Percentiles rank a stretch among this genome's conserved stretches.
Evolutionary conservation across 2,888 invertebrate genomes (phyloP).

Genomic region (Watsonalla binaria): DNA sequence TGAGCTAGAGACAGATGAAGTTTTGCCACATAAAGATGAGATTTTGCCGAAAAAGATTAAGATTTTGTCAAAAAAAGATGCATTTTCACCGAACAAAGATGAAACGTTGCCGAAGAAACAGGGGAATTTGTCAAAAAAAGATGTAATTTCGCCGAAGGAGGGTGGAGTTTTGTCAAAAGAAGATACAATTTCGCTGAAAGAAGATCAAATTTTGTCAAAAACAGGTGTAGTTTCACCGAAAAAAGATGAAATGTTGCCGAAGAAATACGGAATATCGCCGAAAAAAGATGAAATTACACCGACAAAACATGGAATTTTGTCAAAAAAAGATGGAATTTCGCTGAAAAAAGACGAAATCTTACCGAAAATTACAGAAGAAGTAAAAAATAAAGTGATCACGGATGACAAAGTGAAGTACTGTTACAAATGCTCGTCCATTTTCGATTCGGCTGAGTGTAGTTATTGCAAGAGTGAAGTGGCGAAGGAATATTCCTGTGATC

Average conservation of each 20-base stretch:
- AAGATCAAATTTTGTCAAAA: background rate
- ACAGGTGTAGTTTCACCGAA: slow-evolving; percentile 13
- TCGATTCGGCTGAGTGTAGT: slow-evolving; percentile 34
- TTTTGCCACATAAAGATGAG: slow-evolving; percentile 6
- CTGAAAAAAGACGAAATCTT: too few species aligned
- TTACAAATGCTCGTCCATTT: slow-evolving; percentile 40
- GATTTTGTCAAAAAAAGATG: background rate
- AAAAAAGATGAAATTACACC: background rate
- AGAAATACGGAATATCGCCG: too few species aligned
- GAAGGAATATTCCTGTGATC: background rate
- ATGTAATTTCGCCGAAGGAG: slow-evolving; percentile 14
- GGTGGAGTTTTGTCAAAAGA: slow-evolving; percentile 5
- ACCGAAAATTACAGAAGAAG: too few species aligned
- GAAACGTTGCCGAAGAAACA: too few species aligned
- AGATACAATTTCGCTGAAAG: too few species aligned
- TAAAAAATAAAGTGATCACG: background rate
- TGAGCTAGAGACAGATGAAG: too few species aligned
- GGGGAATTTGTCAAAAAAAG: slow-evolving; percentile 2
- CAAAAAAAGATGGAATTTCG: too few species aligned
- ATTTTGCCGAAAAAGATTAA: slow-evolving; percentile 14
- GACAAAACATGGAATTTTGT: background rate
- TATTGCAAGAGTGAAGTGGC: slow-evolving; percentile 24
- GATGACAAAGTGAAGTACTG: slow-evolving; percentile 37
- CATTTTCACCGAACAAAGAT: too few species aligned
- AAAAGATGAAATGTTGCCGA: too few species aligned